Evolutionary conservation across 2,113 vertebrate species (phyloP), one percentile per base, ranked within the genome.

Genomic region (Melanotaenia duboulayi): DNA sequence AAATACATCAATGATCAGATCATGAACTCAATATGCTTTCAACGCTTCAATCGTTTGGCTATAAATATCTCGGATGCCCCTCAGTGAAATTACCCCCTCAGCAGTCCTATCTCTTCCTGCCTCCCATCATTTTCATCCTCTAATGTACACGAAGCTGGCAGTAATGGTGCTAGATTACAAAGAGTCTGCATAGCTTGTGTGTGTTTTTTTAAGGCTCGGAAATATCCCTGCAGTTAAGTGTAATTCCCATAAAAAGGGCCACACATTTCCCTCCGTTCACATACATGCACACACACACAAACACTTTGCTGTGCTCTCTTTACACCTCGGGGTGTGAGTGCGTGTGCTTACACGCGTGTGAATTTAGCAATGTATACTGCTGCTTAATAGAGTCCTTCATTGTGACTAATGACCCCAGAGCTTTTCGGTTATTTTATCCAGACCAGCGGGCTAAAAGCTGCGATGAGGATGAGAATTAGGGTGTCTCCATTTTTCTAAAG

Each of bases 121-220:
- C 83, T 79, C 65, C 78, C 51, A 85, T 85, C 84, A 85, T 89
- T 87, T 84, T 68, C 75, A 85, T 90, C 74, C 73, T 86, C 89
- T 93, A 90, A 93, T 92, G 90, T 89, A 91, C 74, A 67, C 88
- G 90, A 92, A 92, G 87, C 87, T 62, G 76, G 71, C 77, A 74
- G 86, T 93, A 93, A 94, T 93, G 89, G 89, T 83, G 81, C 82
- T 86, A 73, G 81, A 92, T 91, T 89, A 87, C 88, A 90, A 85
- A 88, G 68, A 86, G 88, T 75, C 83, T 7, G 50, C 55, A 16
- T 76, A 66, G 79, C 64, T 66, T 25, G 22, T 66, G 60, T 42
- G 51, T 35, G 81, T 76, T 87, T 89, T 87, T 89, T 88, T 83
- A 62, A 76, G 32, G 69, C 68, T 78, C 49, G 10, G 80, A 91